phyloP scores from a whole-genome alignment of 2,797 vertebrate genomes.

The Enteromius argenteus region DNA sequence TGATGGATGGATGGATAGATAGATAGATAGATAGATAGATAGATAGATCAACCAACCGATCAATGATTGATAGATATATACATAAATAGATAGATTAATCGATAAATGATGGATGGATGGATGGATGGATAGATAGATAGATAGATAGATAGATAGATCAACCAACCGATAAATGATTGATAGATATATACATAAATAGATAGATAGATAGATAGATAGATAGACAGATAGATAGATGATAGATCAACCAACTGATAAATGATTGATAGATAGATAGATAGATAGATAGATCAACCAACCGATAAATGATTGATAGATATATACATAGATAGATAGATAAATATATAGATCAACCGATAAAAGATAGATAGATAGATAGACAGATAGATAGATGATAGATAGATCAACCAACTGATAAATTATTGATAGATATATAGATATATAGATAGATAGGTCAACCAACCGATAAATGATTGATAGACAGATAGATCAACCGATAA shows the following conservation, averaged over 20 bases:
- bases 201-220: background rate
- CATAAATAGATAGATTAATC: background rate
- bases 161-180: background rate
- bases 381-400: no score
- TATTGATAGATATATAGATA: no score
- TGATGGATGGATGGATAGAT: constrained; percentile 2
- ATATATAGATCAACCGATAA: background rate
- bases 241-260: background rate
- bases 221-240: background rate
- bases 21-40: background rate
- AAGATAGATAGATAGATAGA: background rate
- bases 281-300: no score
- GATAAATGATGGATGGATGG: no score
- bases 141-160: background rate
- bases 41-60: background rate
- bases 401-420: background rate
- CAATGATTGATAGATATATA: background rate
- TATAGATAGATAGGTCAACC: no score
- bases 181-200: background rate
- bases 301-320: no score
- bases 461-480: no score
- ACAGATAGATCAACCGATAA: no score
- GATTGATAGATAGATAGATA: no score
- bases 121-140: no score
- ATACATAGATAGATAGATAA: background rate